Evolutionary conservation across 2,888 invertebrate genomes (phyloP), one percentile per base, ranked within the genome.

Genomic region (Lepas anatifera): DNA sequence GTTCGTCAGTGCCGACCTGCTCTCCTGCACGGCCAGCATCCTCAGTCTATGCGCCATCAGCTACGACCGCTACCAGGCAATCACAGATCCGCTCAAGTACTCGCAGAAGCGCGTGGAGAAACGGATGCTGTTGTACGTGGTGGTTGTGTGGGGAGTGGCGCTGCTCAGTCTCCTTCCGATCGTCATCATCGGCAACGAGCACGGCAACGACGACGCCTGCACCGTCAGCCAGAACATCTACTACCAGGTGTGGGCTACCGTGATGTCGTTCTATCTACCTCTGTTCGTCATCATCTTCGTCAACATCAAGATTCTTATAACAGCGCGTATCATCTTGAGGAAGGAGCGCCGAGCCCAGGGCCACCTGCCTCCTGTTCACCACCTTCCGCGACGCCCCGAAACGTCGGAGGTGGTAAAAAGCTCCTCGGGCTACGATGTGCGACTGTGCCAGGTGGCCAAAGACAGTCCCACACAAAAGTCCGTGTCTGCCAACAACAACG

Each of bases 21-120:
- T 98, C 93, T 97, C 97, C 82, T 96, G 95, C 76, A 99, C 98
- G 71, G 97, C 98, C 69, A 97, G 97, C 78, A 99, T 99, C 79
- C 86, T 99, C 76, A 98, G 99, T 83, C 85, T 99, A 74, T 97
- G 97, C 81, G 97, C 97, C 76, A 98, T 99, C 80, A 95, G 96
- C 63, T 85, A 99, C 80, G 98, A 99, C 83, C 86, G 96, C 70
- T 98, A 95, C 81, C 89, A 83, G 72, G 84, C 84, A 77, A 83
- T 95, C 74, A 94, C 94, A 10, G 77, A 80, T 74, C 80, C 80
- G 8, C 74, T 81, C 63, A 76, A 93, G 80, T 95, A 95, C 80
- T 92, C 92, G 16, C 87, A 90, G 74, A 92, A 93, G 91, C 92
- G 95, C 77, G 94, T 92, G 39, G 86, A 92, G 73, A 85, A 88